Evolutionary conservation across 2,888 invertebrate genomes (phyloP), one percentile per base, ranked within the genome.

Genomic region (Phyto melanocephala): DNA sequence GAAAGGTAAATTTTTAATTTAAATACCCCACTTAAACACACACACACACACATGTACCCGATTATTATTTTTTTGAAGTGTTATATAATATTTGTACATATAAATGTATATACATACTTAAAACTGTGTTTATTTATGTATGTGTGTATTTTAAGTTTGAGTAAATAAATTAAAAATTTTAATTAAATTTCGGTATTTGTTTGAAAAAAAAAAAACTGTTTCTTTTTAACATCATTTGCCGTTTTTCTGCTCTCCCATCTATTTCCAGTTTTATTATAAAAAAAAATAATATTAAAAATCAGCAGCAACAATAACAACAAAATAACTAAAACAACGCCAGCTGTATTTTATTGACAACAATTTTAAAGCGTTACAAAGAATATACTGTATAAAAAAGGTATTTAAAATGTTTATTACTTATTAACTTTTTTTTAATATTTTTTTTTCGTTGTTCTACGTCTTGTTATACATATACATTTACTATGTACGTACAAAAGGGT

Each of bases 291-390:
- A 47, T 28, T 37, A 62, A 63, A 40, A 62, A 54, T 2, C 24
- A 68, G 11, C 37, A 42, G 35, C 42, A 56, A 8, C 62, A 56
- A 15, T 37, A 33, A 28, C 65, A 35, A 45, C 15, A 50, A 50
- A n/a, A 15, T 15, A 65, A 56, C 8, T n/a, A 79, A 52, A 17
- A 17, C 52, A 45, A 62, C 76, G 65, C 52, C 82, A 75, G 71
- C 82, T 82, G 82, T 62, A 17, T 67, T 76, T 75, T 60, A 82
- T 79, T 79, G 60, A 65, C 75, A 77, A 77, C 50, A 56, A 68
- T 72, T 47, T 65, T 2, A 72, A 72, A 72, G 68, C 37, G 13
- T 45, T 67, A 50, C 54, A 62, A 65, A 67, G 50, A 68, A 35
- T 28, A 33, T 20, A 45, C n/a, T 15, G 11, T 33, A 60, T 20